Base-by-base conservation (phyloP, 2,888 invertebrate genomes). In the Argyra leucocephala region DNA sequence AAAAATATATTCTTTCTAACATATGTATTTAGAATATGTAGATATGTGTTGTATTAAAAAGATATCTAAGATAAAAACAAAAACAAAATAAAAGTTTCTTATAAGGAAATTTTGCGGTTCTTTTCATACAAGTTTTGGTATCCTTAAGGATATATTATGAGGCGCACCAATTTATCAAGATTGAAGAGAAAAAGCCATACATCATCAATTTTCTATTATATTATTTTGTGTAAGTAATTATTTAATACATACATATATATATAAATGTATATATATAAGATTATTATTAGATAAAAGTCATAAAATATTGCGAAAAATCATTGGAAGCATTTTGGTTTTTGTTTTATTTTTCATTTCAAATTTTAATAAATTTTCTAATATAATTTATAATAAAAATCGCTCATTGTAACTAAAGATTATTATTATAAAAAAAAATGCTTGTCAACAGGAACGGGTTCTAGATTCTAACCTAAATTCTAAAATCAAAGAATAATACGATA, bases 101-200 rank as follows among this genome's bases (percentile, higher is more conserved):
- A 10, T 10, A 31, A 31, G 18, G 15, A 18, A 18, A 18, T 48
- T 48, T 48, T 48, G 48, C 2, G 48, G 48, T 48, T 48, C 5
- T 18, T 18, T 48, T 48, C 48, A 48, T 48, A 48, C 48, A 15
- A 48, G 18, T 48, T 48, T 12, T 18, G 18, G 15, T 48, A 18
- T 48, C 2, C 7, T 48, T 48, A 9, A 48, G 15, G 15, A 48
- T 15, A 5, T n/a, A 48, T 15, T 18, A 48, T 18, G 15, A 48
- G 15, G 6, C 48, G 5, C 18, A 18, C 31, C 2, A 48, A 48
- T 48, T 48, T 48, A 48, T 48, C 48, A 48, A 48, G 48, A 48
- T 48, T 48, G 48, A 59, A 59, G 15, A 23, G 22, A 23, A 59
- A 59, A 59, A 59, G 59, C 59, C 59, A 59, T 59, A 59, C 59